Base-by-base conservation (phyloP, 2,888 invertebrate species). In the Mythimna ferrago region DNA sequence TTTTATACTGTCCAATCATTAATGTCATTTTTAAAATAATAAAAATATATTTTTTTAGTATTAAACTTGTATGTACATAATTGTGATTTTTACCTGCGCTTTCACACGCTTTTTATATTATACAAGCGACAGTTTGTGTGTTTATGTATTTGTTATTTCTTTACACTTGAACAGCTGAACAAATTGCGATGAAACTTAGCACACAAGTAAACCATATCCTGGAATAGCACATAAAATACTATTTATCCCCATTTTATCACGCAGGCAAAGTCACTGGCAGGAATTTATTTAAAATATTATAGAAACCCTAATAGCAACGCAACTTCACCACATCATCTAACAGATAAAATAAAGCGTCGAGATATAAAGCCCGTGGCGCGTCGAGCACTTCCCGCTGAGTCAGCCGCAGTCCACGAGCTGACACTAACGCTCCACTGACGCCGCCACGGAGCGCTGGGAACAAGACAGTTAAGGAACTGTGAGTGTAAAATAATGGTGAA, bases 341-440 rank as follows among this genome's bases (percentile, higher is more conserved):
- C 21, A 44, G 61, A 60, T 63, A 44, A 53, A 70, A 71, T 41
- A 57, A 67, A 75, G 53, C 1, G 38, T n/a, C 11, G 11, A 44
- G n/a, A 38, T 66, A 14, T 51, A 56, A 79, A 63, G 41, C 62
- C 4, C 51, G 14, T n/a, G 11, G 16, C 32, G 58, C 32, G 51
- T 57, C 57, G 66, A 64, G 61, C 60, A 48, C 70, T 56, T 56
- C 48, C 38, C 48, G 53, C 81, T 57, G 76, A 80, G 7, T 75
- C 71, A 65, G 76, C 76, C 57, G 64, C 57, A 65, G 64, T 68
- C 68, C 64, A 19, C 14, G 32, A 70, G 73, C 80, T 63, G 75
- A 78, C 78, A 70, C 61, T 73, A 78, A 78, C 80, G 75, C 80
- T 56, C 79, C 68, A 41, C 80, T 80, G 73, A 80, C 80, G 65